Evolutionary conservation across 2,113 vertebrate genomes (phyloP).

Genomic region (Centropus bengalensis): DNA sequence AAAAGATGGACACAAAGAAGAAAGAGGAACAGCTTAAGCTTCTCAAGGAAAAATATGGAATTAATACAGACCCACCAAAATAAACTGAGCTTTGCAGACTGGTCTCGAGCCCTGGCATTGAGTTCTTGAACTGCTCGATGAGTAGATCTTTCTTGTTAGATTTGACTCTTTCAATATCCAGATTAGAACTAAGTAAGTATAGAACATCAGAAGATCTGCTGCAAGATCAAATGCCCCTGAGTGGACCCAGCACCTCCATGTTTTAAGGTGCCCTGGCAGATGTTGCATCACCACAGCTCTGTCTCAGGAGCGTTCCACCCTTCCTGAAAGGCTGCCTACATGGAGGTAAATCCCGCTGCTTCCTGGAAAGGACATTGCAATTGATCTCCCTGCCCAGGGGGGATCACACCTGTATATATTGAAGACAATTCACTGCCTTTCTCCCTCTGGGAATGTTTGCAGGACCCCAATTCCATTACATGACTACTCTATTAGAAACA

Average conservation of each 20-base stretch:
- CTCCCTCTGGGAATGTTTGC: not conserved
- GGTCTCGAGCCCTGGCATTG: fast-evolving
- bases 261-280: not conserved
- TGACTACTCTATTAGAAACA: not conserved
- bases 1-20: slow-evolving; percentile 99
- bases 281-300: not conserved
- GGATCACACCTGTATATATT: not conserved
- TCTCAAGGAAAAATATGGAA: slow-evolving; percentile 98
- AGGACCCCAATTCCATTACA: not conserved
- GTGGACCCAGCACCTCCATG: fast-evolving
- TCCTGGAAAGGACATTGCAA: not conserved
- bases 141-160: not conserved
- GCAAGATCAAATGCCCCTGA: not conserved
- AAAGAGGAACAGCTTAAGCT: slow-evolving; percentile 98
- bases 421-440: not conserved
- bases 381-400: not conserved
- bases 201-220: not conserved
- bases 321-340: not conserved
- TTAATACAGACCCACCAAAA: slow-evolving; percentile 98
- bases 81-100: slow-evolving; percentile 61
- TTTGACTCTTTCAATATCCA: not conserved
- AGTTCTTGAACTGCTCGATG: not conserved
- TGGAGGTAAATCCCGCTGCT: fast-evolving
- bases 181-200: not conserved
- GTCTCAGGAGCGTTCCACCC: not conserved